Base-by-base conservation (phyloP, 2,797 vertebrate species). In the Sebastes iracundus region DNA sequence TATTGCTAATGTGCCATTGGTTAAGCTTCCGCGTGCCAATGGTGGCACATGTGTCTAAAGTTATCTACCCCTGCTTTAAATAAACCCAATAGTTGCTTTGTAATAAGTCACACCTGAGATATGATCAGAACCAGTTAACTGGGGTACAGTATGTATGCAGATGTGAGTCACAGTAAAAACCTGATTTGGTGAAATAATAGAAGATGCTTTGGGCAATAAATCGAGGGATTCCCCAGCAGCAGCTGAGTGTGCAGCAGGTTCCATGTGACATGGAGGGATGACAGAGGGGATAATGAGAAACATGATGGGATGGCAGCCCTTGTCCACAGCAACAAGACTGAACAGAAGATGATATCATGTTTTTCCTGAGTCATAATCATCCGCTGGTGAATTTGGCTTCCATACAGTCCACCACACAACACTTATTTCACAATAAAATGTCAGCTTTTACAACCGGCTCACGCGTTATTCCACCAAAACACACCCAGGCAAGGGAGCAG, bases 281-380 rank as follows among this genome's bases (percentile, higher is more conserved):
- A 74, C 42, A 25, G 42, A 53, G 69, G 65, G 77, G 60, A 68
- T 71, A 58, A 81, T 60, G 68, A 63, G 69, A 77, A 72, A 75
- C 25, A 22, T 3, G 20, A 63, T 9, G 35, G 28, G n/a, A 32
- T 7, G 27, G 33, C 59, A 52, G 62, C 71, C 11, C 5, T 58
- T 27, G 22, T 62, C 78, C 70, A 67, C 62, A 20, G 74, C 56
- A 72, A 73, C 27, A 16, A 69, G 69, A 6, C 69, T 6, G 16
- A 58, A 16, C 28, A 61, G 33, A 67, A 2, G 42, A 70, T 67
- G 75, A 84, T 28, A 52, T 69, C 52, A 82, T 58, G 14, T 16
- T 72, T 81, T 78, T 38, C 38, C 38, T 65, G 22, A 82, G 59
- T 80, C 73, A 52, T 25, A 52, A 75, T 46, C 70, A 7, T 62